A percentile compares a stretch with the other conserved stretches of the same genome.
These are phyloP conservation scores for Drosophila mayri DNA, from an alignment of 1,140 invertebrate species.

Conservation along the genomic window DNA sequence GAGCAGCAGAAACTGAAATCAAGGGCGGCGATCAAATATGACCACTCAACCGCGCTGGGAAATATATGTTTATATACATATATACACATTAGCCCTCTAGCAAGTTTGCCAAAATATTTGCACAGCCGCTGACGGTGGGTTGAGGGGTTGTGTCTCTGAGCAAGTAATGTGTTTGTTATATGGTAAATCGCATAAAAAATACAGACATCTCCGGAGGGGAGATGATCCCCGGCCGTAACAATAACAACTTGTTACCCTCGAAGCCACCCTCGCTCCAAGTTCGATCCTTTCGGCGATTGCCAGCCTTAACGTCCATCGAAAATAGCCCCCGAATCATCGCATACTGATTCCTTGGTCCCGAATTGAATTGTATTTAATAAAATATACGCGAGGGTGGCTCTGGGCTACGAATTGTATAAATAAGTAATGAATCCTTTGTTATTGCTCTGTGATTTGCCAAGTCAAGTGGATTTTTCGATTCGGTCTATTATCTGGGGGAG, in stretches of 20 bases:
- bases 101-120: conserved; percentile 77
- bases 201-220: conserved; percentile 28
- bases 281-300: conserved; percentile 32
- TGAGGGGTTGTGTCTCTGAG: background rate
- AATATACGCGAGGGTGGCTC: conserved; percentile 65
- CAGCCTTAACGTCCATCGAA: conserved; percentile 57
- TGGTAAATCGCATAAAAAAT: conserved; percentile 83
- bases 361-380: conserved; percentile 83
- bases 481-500: conserved; percentile 56
- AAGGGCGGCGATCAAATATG: conserved; percentile 78
- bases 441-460: conserved; percentile 74
- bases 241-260: conserved; percentile 71
- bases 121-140: conserved; percentile 42
- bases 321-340: conserved; percentile 65
- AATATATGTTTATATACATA: conserved; percentile 22
- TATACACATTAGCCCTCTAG: conserved; percentile 70
- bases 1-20: conserved; percentile 42
- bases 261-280: conserved; percentile 12
- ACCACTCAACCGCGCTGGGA: conserved; percentile 73
- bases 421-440: conserved; percentile 78
- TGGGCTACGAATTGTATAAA: conserved; percentile 57
- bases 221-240: conserved; percentile 57
- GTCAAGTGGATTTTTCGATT: conserved; percentile 61
- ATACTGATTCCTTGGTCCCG: conserved; percentile 22
- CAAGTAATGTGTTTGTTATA: conserved; percentile 81